Percentiles rank a stretch among this genome's conserved stretches.
These are phyloP conservation scores for Nesometra sesokonis DNA, from an alignment of 35 echinoderm and acorn worm genomes.

Conservation along the genomic window DNA sequence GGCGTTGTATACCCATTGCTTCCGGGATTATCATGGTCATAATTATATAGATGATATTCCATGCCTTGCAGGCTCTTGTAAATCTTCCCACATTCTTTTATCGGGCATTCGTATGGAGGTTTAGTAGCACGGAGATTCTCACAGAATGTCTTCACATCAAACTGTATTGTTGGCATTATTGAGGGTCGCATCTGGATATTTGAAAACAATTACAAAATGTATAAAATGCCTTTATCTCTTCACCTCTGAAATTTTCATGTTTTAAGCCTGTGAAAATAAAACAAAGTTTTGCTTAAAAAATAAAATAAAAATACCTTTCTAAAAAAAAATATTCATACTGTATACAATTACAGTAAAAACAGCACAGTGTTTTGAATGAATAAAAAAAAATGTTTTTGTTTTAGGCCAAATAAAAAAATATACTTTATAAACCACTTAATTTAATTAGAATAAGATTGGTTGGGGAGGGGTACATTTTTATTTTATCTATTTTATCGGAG, in stretches of 20 bases:
- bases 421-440: too few relatives aligned
- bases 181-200: conserved; percentile 4
- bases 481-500: too few relatives aligned
- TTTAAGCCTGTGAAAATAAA: neutral
- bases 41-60: conserved; percentile 86
- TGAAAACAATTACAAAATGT: conserved; percentile 11
- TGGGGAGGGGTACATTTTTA: too few relatives aligned
- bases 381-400: too few relatives aligned
- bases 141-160: conserved; percentile 92
- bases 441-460: too few relatives aligned
- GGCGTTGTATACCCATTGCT: conserved; percentile 57
- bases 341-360: too few relatives aligned
- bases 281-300: neutral
- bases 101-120: conserved; percentile 93
- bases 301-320: too few relatives aligned
- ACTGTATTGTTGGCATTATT: conserved; percentile 72
- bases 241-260: neutral
- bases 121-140: conserved; percentile 93
- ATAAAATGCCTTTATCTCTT: neutral
- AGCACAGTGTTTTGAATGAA: too few relatives aligned
- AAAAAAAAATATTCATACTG: too few relatives aligned
- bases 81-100: conserved; percentile 78
- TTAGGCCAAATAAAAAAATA: too few relatives aligned
- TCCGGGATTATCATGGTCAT: conserved; percentile 83
- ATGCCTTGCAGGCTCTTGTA: conserved; percentile 83